Base-by-base conservation (phyloP, 2,888 invertebrate species). In the Tipula confusa region DNA sequence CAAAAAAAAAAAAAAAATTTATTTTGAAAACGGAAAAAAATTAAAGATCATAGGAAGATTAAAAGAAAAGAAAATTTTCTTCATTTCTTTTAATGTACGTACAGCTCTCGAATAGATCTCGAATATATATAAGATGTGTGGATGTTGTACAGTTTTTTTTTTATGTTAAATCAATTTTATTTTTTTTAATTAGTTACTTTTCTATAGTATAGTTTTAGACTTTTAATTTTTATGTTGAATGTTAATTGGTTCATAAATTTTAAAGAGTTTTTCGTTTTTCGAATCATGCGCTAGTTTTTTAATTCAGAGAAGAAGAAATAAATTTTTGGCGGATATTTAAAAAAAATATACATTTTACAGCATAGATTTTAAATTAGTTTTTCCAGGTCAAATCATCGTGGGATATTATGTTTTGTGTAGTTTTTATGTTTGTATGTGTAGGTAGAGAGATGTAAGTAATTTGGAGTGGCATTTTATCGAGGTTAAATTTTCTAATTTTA, bases 101-200 rank as follows among this genome's bases (percentile, higher is more conserved):
- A n/a, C n/a, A 38, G 36, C 33, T 43, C 43, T 43, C 43, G 18
- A 64, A 7, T 43, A n/a, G 13, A 13, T 24, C 64, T 64, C n/a
- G 9, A 0, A 43, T 15, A n/a, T 64, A 24, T 64, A 64, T 64
- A 24, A 64, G 64, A 64, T 64, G 64, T 64, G 64, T 64, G 64
- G 64, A 64, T 64, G 24, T 64, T n/a, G 24, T 64, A 64, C 24
- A 64, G 24, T 64, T 64, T 64, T 64, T 64, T 64, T 64, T 64
- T 64, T 64, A 64, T 64, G 64, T 64, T 64, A 64, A 64, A 64
- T 64, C 64, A 64, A 64, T 64, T 64, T 64, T n/a, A n/a, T n/a
- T 64, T 43, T 43, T 64, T 43, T 64, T 64, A 64, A 64, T 64
- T 64, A 64, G 64, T 64, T 64, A 24, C 64, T 64, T 64, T 64